Percentiles rank a stretch among this genome's conserved stretches.
These are phyloP conservation scores for Nicator chloris DNA, from an alignment of 2,113 vertebrate genomes.

Conservation along the genomic window DNA sequence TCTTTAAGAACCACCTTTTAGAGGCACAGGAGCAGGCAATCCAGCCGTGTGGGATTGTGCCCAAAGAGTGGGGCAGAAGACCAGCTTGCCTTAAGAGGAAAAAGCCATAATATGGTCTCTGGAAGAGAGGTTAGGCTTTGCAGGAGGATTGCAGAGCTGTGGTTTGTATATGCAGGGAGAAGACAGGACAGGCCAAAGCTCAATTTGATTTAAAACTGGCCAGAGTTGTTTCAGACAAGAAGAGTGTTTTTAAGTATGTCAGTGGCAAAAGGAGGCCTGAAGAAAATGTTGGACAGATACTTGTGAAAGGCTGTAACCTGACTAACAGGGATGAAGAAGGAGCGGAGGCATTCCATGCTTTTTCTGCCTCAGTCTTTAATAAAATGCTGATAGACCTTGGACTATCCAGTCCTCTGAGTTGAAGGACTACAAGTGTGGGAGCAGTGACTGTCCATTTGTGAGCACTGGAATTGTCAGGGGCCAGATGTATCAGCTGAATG, in stretches of 20 bases:
- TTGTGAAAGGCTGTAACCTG: neutral
- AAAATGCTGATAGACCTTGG: neutral
- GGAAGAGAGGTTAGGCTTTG: neutral
- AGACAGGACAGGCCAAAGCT: neutral
- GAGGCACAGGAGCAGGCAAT: neutral
- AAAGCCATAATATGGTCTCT: neutral
- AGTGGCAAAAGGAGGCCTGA: neutral
- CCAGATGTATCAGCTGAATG: neutral
- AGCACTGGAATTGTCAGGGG: neutral
- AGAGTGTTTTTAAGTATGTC: neutral
- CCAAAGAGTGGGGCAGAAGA: neutral
- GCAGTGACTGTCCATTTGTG: neutral
- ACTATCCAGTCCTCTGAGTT: neutral
- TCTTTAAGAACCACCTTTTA: neutral
- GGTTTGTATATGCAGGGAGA: neutral
- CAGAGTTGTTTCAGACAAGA: neutral
- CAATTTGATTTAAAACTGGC: neutral
- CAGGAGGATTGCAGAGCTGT: neutral
- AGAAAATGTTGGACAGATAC: neutral
- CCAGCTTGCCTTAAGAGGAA: neutral
- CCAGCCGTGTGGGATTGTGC: neutral
- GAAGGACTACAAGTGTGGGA: neutral
- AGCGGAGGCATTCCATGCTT: accelerated
- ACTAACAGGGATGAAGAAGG: neutral
- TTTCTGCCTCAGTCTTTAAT: neutral